Base-by-base conservation (phyloP, 2,113 vertebrate species). In the Phyllostomus discolor region DNA sequence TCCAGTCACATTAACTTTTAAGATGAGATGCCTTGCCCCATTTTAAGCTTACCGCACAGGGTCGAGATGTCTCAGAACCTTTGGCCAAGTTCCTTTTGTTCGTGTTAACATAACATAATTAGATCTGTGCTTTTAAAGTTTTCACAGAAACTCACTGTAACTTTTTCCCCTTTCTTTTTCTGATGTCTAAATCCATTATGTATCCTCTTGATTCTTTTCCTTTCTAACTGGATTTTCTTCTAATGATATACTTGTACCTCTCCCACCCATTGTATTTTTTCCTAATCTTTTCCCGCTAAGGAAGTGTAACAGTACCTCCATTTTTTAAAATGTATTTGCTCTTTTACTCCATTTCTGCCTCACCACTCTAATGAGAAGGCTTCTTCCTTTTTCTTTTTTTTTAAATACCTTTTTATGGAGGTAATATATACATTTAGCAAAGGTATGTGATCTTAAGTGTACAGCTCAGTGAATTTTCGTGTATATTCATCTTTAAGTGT, bases 171-270 rank as follows among this genome's bases (percentile, higher is more conserved):
- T 35, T n/a, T 70, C 72, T 82, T 92, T 28, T 48, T 76, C 62
- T 79, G 62, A 52, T 38, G 52, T 52, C 38, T 35, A 38, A 93
- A 41, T 95, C 64, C 70, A 2, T 75, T 73, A 75, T 48, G 57
- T 92, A 43, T 89, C 35, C 19, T 93, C 67, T 72, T 64, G 35
- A 62, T 70, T 84, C 24, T 88, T 22, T 95, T 90, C 41, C 78
- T 85, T 96, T 46, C 59, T 95, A 54, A 54, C 64, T 86, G 73
- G 78, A n/a, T 80, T 95, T 95, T 87, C 31, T 38, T 59, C 31
- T 54, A 15, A 46, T 14, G 2, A 4, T 67, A 72, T 7, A n/a
- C 14, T 86, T 46, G 88, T 0, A 57, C 33, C 81, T 66, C n/a
- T 50, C 66, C n/a, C 50, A 46, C 50, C 14, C 11, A 35, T 43